These are phyloP conservation scores for Tenrec ecaudatus DNA, from an alignment of 2,113 vertebrate genomes.

Conservation along the genomic window DNA sequence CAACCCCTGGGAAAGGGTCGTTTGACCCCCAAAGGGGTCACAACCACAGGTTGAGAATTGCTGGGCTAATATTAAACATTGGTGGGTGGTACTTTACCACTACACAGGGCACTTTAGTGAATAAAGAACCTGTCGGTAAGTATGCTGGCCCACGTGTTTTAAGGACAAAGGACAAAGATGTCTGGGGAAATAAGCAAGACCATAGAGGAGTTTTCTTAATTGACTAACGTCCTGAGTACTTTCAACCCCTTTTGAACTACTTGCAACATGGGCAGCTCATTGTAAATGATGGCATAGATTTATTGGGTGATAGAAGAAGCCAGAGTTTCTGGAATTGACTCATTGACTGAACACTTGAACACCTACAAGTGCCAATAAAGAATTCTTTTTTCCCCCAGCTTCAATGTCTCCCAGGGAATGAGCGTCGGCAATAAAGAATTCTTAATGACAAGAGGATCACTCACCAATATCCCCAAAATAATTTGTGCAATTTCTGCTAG, in stretches of 20 bases:
- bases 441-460: no score
- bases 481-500: no score
- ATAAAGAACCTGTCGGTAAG: constrained; percentile 95
- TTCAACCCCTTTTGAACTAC: constrained; percentile 98
- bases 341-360: no score
- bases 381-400: no score
- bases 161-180: constrained; percentile 94
- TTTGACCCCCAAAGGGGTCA: no score
- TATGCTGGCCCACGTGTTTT: constrained; percentile 98
- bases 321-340: no score
- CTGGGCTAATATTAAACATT: constrained; percentile 92
- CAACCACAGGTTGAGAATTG: no score
- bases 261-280: constrained; percentile 97
- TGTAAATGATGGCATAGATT: constrained; percentile 97
- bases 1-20: no score
- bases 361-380: no score
- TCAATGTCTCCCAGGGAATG: no score
- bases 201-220: constrained; percentile 95
- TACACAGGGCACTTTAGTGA: constrained; percentile 97
- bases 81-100: constrained; percentile 97
- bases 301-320: constrained; percentile 89
- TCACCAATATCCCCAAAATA: no score
- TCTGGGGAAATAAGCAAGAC: constrained; percentile 98
- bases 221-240: constrained; percentile 98
- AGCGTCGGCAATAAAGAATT: no score